Conservation (phyloP, 2,888 invertebrate species). For the Torymus aiolomorphi region DNA sequence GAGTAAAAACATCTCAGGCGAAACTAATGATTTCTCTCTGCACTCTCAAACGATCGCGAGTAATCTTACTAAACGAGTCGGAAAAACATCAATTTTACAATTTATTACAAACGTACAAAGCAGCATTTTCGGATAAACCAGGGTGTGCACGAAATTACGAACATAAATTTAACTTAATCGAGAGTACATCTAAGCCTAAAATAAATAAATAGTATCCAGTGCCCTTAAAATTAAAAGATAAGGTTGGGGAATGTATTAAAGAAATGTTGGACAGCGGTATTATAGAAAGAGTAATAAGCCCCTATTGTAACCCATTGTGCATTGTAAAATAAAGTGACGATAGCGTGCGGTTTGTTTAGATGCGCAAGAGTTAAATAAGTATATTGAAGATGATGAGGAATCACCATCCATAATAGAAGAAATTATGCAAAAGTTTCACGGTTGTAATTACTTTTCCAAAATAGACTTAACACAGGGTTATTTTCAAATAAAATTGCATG, state of each 20-base stretch:
- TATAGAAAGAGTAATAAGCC: slow-evolving; percentile 2
- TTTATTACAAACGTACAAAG: background rate
- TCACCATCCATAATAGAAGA: background rate
- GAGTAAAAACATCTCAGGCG: too few relatives aligned
- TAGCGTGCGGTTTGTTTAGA: background rate
- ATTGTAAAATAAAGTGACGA: background rate
- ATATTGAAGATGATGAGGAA: background rate
- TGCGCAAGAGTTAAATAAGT: background rate
- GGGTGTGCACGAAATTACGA: background rate
- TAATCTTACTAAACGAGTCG: too few relatives aligned
- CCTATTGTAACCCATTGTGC: background rate
- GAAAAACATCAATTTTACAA: too few relatives aligned
- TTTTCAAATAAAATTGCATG: background rate
- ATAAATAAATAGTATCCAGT: background rate
- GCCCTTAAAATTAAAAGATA: background rate
- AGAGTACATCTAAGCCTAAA: background rate
- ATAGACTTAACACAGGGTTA: background rate
- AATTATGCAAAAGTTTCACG: background rate
- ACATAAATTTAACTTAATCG: background rate
- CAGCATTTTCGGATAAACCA: background rate
- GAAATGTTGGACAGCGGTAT: background rate
- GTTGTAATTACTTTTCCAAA: background rate
- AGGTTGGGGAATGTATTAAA: background rate
- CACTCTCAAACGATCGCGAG: too few relatives aligned
- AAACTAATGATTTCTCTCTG: too few relatives aligned